A percentile compares a stretch with the other conserved stretches of the same genome.
phyloP scores from a whole-genome alignment of 53 echinoderm and acorn worm species.

The Echinarachnius parma region DNA sequence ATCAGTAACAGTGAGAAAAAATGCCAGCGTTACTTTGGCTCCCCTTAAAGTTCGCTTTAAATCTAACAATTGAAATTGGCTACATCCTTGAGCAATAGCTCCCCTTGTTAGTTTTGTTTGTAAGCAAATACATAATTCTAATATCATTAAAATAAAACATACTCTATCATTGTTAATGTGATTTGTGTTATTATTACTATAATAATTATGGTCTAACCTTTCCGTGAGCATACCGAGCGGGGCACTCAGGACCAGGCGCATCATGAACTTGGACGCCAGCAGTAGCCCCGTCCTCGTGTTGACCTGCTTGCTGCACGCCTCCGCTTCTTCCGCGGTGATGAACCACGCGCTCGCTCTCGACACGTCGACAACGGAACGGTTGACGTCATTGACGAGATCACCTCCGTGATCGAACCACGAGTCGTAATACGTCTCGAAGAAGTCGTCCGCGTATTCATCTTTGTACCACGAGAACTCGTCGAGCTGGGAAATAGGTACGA shows the following conservation, averaged over 20 bases:
- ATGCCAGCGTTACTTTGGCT: no score
- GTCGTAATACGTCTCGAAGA: slow-evolving; percentile 12
- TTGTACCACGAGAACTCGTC: slow-evolving; percentile 39
- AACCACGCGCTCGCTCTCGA: background rate
- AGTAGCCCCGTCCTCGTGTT: slow-evolving; percentile 55
- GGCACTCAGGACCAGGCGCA: slow-evolving; percentile 57
- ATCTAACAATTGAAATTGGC: no score
- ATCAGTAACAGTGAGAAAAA: no score
- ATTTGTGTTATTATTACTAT: no score
- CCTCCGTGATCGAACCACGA: slow-evolving; percentile 2
- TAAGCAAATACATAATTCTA: no score
- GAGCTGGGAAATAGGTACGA: slow-evolving; percentile 9
- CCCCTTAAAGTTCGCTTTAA: no score
- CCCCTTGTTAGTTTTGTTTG: no score
- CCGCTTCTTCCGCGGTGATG: background rate
- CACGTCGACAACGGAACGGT: background rate
- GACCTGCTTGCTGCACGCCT: slow-evolving; percentile 41
- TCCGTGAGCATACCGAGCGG: slow-evolving; percentile 54
- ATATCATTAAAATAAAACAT: no score
- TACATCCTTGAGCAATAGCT: no score
- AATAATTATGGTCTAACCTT: no score
- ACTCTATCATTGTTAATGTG: no score
- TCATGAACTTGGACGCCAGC: slow-evolving; percentile 70
- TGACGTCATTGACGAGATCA: background rate
- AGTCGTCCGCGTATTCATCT: background rate